These are phyloP conservation scores for Thereva nobilitata DNA, from an alignment of 2,888 invertebrate genomes.

Conservation along the genomic window DNA sequence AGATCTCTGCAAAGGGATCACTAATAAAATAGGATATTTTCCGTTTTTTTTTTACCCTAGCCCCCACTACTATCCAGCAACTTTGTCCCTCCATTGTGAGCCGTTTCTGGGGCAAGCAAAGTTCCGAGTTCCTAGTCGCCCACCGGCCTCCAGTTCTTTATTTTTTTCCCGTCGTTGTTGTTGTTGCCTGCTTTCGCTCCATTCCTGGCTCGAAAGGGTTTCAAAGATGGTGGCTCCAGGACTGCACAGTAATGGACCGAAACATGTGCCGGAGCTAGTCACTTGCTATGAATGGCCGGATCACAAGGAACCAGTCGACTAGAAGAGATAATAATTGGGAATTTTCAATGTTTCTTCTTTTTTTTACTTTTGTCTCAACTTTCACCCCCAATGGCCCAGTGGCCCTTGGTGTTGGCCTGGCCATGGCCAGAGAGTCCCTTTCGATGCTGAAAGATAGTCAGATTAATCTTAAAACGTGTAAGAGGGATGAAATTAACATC, in stretches of 20 bases:
- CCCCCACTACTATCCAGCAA: not conserved
- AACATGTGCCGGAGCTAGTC: slow-evolving; percentile 35
- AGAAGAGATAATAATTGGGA: slow-evolving; percentile 39
- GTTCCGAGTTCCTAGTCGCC: slow-evolving; percentile 1
- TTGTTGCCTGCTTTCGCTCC: not conserved
- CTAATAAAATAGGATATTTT: slow-evolving; percentile 24
- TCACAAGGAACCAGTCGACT: slow-evolving; percentile 33
- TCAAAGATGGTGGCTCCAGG: slow-evolving; percentile 19
- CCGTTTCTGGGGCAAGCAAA: slow-evolving; percentile 12
- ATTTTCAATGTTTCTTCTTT: slow-evolving; percentile 26
- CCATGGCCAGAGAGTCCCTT: slow-evolving; percentile 1
- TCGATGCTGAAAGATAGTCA: slow-evolving; percentile 26
- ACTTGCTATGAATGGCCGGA: slow-evolving; percentile 27
- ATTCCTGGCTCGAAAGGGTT: slow-evolving; percentile 20
- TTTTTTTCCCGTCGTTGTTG: no score
- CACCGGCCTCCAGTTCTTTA: no score
- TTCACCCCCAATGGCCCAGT: not conserved
- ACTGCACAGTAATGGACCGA: slow-evolving; percentile 26
- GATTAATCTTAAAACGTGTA: slow-evolving; percentile 32
- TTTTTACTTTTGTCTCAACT: slow-evolving; percentile 16
- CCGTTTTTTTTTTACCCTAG: slow-evolving; percentile 17
- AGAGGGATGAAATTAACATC: slow-evolving; percentile 35
- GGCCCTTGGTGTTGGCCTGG: not conserved
- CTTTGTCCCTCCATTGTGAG: not conserved
- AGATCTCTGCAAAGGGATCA: slow-evolving; percentile 14